Evolutionary conservation across 2,797 vertebrate species (phyloP).

Genomic region (Macropus fuliginosus): DNA sequence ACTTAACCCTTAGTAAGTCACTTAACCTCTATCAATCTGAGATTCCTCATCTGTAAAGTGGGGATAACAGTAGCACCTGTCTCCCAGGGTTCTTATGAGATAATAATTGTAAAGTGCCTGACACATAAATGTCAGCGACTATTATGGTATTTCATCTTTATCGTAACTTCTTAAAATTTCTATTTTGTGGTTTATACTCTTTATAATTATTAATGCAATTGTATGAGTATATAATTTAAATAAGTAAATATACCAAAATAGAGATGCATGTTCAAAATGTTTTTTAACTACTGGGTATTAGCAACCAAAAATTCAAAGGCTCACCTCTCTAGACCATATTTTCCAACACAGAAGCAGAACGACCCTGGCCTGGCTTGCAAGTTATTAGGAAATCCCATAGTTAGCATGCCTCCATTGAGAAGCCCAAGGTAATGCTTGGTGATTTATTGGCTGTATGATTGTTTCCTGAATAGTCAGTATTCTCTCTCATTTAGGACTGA

Average conservation of each 20-base stretch:
- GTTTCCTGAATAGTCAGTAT: not conserved
- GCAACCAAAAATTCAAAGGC: not conserved
- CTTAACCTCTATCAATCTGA: not conserved
- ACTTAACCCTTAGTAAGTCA: not conserved
- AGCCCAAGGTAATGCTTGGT: not conserved
- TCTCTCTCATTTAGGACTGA: not conserved
- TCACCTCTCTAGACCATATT: not conserved
- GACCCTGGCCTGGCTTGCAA: not conserved
- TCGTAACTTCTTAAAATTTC: not conserved
- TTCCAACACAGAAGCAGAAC: not conserved
- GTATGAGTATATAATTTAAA: not conserved
- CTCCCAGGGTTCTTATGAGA: not conserved
- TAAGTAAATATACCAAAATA: not conserved
- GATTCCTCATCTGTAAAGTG: not conserved
- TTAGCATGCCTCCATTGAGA: not conserved
- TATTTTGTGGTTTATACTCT: not conserved
- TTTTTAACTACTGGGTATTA: not conserved
- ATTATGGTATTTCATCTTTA: not conserved
- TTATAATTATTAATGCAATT: not conserved
- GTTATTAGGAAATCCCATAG: not conserved
- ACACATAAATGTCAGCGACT: not conserved
- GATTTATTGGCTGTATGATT: not conserved
- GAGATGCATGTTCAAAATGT: not conserved
- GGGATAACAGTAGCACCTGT: not conserved
- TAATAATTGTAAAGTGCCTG: not conserved